Percentiles rank a stretch among this genome's conserved stretches.
phyloP scores from a whole-genome alignment of 2,888 invertebrate species.

The Germaria angustata region DNA sequence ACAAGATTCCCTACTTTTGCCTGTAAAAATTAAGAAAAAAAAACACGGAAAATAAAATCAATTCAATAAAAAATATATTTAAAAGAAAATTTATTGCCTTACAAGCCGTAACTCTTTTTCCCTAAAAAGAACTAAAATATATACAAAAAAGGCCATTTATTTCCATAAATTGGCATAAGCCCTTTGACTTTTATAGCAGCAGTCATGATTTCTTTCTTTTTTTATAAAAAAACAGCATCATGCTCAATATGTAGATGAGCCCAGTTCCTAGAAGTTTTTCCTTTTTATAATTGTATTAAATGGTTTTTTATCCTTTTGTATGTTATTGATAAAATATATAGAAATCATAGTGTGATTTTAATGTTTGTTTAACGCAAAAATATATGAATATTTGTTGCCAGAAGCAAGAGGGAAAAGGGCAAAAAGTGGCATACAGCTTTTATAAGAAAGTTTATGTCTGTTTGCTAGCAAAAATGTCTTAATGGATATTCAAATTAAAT shows the following conservation, averaged over 20 bases:
- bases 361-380: constrained; percentile 44
- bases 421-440: too few relatives aligned
- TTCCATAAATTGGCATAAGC: constrained; percentile 50
- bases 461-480: too few relatives aligned
- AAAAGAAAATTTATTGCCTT: constrained; percentile 52
- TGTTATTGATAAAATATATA: constrained; percentile 41
- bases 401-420: too few relatives aligned
- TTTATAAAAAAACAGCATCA: constrained; percentile 38
- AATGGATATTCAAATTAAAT: too few relatives aligned
- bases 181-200: constrained; percentile 28
- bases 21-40: not conserved
- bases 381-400: constrained; percentile 43
- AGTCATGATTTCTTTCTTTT: too few relatives aligned
- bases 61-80: constrained; percentile 56
- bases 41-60: constrained; percentile 19
- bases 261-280: constrained; percentile 13
- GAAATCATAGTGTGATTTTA: too few relatives aligned
- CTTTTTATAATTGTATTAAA: not conserved
- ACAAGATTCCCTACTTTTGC: constrained; percentile 29
- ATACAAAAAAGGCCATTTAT: not conserved
- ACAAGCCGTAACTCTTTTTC: constrained; percentile 21
- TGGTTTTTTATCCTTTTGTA: not conserved
- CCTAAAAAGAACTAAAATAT: not conserved
- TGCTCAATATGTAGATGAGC: constrained; percentile 36
- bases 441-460: too few relatives aligned